Conservation (phyloP, 2,113 vertebrate species). For the Nothobranchius furzeri region DNA sequence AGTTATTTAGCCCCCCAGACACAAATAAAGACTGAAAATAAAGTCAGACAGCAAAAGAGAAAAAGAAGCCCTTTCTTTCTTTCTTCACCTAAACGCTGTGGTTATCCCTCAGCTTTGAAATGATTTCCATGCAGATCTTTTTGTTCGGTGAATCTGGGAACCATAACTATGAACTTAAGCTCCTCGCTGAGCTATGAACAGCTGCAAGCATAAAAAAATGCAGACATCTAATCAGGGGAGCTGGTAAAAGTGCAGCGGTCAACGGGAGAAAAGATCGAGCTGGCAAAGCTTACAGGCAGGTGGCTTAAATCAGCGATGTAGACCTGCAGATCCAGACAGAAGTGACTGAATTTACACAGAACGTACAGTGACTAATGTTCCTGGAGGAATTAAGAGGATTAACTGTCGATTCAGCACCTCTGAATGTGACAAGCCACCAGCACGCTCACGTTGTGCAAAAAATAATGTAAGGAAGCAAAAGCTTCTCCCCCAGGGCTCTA, state of each 20-base stretch:
- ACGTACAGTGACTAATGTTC: no score
- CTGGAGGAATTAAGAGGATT: not conserved
- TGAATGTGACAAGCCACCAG: not conserved
- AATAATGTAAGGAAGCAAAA: not conserved
- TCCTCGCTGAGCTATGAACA: conserved; percentile 34
- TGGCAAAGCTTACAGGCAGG: conserved; percentile 57
- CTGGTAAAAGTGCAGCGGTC: conserved; percentile 36
- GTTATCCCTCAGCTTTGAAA: not conserved
- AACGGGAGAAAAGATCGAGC: conserved; percentile 44
- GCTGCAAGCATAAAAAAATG: conserved; percentile 54
- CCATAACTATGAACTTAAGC: conserved; percentile 4
- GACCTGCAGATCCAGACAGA: conserved; percentile 21
- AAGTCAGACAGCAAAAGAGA: conserved; percentile 5
- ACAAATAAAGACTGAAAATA: not conserved
- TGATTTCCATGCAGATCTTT: not conserved
- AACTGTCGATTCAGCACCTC: not conserved
- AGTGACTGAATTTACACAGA: no score
- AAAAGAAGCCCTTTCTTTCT: not conserved
- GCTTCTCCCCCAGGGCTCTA: not conserved
- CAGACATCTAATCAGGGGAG: conserved; percentile 49
- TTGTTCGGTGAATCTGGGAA: conserved; percentile 22
- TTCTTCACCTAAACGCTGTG: not conserved
- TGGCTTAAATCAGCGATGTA: conserved; percentile 66
- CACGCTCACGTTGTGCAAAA: not conserved
- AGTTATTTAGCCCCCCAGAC: not conserved